A percentile compares a stretch with the other conserved stretches of the same genome.
phyloP scores from a whole-genome alignment of 2,888 invertebrate species.

The Ectemnius lituratus region DNA sequence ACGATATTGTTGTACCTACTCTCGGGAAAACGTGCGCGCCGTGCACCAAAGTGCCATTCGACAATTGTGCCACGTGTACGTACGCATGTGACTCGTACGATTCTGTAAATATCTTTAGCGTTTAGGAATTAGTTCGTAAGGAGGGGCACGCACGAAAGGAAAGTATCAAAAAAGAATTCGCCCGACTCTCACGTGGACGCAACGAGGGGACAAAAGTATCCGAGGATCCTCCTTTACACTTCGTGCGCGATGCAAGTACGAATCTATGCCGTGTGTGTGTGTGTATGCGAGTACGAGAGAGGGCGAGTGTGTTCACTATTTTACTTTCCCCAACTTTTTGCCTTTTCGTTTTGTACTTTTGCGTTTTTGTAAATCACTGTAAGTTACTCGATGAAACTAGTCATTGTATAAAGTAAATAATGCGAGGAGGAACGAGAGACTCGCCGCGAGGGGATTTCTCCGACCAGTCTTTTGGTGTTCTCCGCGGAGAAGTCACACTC shows the following conservation, averaged over 20 bases:
- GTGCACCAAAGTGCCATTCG: slow-evolving; percentile 71
- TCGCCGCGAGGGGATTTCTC: slow-evolving; percentile 49
- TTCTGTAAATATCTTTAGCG: slow-evolving; percentile 42
- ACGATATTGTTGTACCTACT: neutral
- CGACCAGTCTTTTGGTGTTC: slow-evolving; percentile 41
- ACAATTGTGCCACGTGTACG: slow-evolving; percentile 42
- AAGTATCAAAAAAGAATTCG: slow-evolving; percentile 49
- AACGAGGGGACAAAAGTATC: slow-evolving; percentile 35
- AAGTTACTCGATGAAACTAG: slow-evolving; percentile 66
- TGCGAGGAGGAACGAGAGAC: slow-evolving; percentile 48
- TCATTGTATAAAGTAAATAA: slow-evolving; percentile 63
- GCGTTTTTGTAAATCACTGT: slow-evolving; percentile 56
- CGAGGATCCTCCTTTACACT: slow-evolving; percentile 26
- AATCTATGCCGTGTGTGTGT: neutral
- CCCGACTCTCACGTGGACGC: slow-evolving; percentile 30
- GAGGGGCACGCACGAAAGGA: slow-evolving; percentile 35
- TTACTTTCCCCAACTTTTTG: slow-evolving; percentile 41
- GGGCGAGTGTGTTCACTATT: slow-evolving; percentile 33
- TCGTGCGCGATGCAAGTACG: slow-evolving; percentile 1
- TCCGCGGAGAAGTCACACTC: slow-evolving; percentile 37
- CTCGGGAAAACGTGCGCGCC: slow-evolving; percentile 30
- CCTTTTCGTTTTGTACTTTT: slow-evolving; percentile 47
- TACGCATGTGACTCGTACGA: slow-evolving; percentile 23
- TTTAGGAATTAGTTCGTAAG: slow-evolving; percentile 36
- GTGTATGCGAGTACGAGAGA: slow-evolving; percentile 6